These are phyloP conservation scores for Caenorhabditis angaria DNA, from an alignment of 2,888 invertebrate species.

Conservation along the genomic window DNA sequence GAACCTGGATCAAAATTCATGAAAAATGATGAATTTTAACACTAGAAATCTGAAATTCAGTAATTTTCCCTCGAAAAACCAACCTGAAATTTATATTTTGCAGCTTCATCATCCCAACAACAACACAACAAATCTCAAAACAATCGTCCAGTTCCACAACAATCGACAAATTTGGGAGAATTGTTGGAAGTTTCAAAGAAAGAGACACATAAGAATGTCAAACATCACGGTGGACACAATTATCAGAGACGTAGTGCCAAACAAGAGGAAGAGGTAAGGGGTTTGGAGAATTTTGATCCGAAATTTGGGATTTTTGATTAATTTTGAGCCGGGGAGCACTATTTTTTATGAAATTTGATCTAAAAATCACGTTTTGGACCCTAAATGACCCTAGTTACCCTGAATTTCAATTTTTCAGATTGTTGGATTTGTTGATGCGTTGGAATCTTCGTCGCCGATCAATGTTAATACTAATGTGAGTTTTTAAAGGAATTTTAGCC, in stretches of 20 bases:
- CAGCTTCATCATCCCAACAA: no score
- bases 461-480: conserved; percentile 22
- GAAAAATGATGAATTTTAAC: no score
- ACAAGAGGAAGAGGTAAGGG: not conserved
- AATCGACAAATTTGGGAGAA: conserved; percentile 24
- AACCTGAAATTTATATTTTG: no score
- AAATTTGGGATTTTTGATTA: not conserved
- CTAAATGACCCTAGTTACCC: no score
- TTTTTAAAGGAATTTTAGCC: not conserved
- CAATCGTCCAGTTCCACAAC: conserved; percentile 7
- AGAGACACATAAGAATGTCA: conserved; percentile 28
- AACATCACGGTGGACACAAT: conserved; percentile 12
- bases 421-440: conserved; percentile 13
- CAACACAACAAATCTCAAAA: not conserved
- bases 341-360: not conserved
- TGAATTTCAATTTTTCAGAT: not conserved
- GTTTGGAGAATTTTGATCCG: not conserved
- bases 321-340: not conserved
- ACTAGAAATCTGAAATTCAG: no score
- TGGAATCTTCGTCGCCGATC: conserved; percentile 18
- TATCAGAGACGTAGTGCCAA: not conserved
- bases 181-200: conserved; percentile 26
- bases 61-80: no score
- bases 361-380: no score
- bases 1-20: no score